Evolutionary conservation across 2,888 invertebrate species (phyloP).

Genomic region (Chrysolina americana): DNA sequence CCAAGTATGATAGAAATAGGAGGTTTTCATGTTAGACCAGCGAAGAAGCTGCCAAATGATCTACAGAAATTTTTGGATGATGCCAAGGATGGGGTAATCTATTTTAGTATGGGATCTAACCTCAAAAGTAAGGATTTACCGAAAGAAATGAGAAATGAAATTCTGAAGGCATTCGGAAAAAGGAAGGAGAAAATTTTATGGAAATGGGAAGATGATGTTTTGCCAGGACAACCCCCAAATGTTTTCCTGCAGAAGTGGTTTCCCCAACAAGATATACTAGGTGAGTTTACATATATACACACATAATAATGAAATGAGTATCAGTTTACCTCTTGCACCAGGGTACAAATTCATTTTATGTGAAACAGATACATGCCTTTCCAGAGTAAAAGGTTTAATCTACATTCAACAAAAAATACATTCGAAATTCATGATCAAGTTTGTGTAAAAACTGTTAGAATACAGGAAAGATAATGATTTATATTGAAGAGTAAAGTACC

Average conservation of each 20-base stretch:
- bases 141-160: slow-evolving; percentile 69
- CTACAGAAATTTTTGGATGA: slow-evolving; percentile 72
- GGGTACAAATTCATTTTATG: too few relatives aligned
- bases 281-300: too few relatives aligned
- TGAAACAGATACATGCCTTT: too few relatives aligned
- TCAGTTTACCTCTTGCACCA: too few relatives aligned
- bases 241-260: slow-evolving; percentile 76
- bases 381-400: too few relatives aligned
- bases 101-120: slow-evolving; percentile 76
- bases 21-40: slow-evolving; percentile 69
- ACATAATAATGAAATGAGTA: too few relatives aligned
- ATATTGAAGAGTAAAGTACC: too few relatives aligned
- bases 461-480: too few relatives aligned
- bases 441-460: too few relatives aligned
- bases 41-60: slow-evolving; percentile 64
- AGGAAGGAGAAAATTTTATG: slow-evolving; percentile 77
- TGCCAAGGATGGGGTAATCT: slow-evolving; percentile 73
- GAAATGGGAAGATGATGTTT: slow-evolving; percentile 74
- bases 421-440: too few relatives aligned
- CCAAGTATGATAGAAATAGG: slow-evolving; percentile 75
- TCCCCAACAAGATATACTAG: slow-evolving; percentile 72
- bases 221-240: slow-evolving; percentile 68
- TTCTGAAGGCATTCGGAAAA: slow-evolving; percentile 73
- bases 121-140: slow-evolving; percentile 73
- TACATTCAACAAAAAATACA: too few relatives aligned